These are phyloP conservation scores for Parotia lawesii DNA, from an alignment of 2,113 vertebrate species.

Conservation along the genomic window DNA sequence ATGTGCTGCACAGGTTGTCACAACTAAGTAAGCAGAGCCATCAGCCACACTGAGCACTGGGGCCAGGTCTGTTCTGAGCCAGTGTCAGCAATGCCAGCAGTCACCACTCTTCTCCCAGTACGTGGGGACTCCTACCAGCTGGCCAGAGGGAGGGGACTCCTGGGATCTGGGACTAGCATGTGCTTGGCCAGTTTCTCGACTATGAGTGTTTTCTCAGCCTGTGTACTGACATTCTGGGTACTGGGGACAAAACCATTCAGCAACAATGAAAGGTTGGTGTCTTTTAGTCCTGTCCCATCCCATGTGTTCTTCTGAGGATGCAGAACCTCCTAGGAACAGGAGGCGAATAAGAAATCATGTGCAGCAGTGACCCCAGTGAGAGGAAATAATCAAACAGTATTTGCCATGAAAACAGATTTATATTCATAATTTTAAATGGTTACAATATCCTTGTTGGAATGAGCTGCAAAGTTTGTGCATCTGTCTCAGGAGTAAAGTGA, in stretches of 20 bases:
- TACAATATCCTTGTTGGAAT: not conserved
- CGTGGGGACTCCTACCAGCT: not conserved
- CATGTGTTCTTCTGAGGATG: not conserved
- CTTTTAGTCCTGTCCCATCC: not conserved
- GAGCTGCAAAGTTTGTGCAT: not conserved
- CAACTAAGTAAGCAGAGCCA: not conserved
- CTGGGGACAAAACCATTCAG: not conserved
- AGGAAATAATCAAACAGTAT: not conserved
- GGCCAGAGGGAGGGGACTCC: not conserved
- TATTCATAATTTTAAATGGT: not conserved
- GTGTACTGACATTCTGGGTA: not conserved
- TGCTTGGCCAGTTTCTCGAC: not conserved
- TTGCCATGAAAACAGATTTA: not conserved
- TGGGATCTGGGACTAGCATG: not conserved
- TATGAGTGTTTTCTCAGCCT: not conserved
- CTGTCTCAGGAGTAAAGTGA: not conserved
- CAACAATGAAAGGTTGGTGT: not conserved
- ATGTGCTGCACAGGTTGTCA: not conserved
- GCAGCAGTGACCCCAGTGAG: not conserved
- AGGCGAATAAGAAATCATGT: not conserved
- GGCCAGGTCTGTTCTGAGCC: fast-evolving
- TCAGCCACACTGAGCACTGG: not conserved
- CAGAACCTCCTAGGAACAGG: not conserved
- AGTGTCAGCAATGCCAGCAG: not conserved
- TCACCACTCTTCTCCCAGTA: not conserved